Evolutionary conservation across 2,113 vertebrate species (phyloP), one percentile per base, ranked within the genome.

Genomic region (Rhombomys opimus): DNA sequence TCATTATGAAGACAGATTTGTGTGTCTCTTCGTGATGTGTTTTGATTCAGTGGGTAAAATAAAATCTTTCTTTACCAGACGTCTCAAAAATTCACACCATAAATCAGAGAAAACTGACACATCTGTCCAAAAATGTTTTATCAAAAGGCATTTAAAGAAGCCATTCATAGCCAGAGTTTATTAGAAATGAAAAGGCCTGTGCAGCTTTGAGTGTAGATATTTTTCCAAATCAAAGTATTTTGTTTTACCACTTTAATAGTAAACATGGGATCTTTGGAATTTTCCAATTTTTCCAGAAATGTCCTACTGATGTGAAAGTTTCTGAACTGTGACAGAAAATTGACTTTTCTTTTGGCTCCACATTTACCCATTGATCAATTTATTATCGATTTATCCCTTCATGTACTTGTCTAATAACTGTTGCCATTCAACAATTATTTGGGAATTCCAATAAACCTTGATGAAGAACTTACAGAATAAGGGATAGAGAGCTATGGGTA

Each of bases 161-260:
- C 46, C 41, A 87, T 46, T 23, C 67, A 7, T 63, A 68, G 27
- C 46, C 5, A 46, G 46, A 46, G 46, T 46, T 46, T 46, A 87
- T 65, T 72, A 87, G 86, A 91, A 80, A 96, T 63, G 23, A 93
- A 95, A 84, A 94, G 22, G 85, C 12, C 80, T 23, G 32, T 35
- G 80, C 12, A 67, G 25, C 73, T 27, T 95, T 77, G 73, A 80
- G 2, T 80, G n/a, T 46, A 72, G 35, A 50, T 89, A 2, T 57
- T 52, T 85, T 92, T 97, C 50, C 32, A 89, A 88, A 95, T 15
- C 30, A 50, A 86, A 50, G 41, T 68, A 68, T 17, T 90, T 93
- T 80, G 7, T 86, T 93, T 91, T 76, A 67, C 35, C 86, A 76
- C 92, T 93, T 94, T 81, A 92, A 87, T 93, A 35, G 23, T 54